These are phyloP conservation scores for Incurvaria masculella DNA, from an alignment of 2,888 invertebrate species.

Conservation along the genomic window DNA sequence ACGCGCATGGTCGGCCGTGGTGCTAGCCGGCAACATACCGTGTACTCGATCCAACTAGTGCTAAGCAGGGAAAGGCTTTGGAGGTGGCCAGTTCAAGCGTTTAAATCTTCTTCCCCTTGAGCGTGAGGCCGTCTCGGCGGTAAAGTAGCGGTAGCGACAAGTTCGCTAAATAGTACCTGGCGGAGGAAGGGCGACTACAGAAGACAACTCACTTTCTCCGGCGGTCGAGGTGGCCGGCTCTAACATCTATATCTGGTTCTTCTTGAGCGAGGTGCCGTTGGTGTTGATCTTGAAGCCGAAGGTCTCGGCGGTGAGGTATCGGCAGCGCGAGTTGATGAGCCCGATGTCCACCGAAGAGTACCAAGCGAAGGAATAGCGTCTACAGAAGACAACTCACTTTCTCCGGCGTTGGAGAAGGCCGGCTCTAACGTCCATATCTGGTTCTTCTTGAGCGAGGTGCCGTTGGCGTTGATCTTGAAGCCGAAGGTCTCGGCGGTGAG, in stretches of 20 bases:
- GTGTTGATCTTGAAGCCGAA: too few relatives aligned
- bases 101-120: constrained; percentile 98
- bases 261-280: constrained; percentile 92
- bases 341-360: too few relatives aligned
- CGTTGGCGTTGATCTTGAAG: too few relatives aligned
- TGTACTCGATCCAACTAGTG: too few relatives aligned
- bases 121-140: constrained; percentile 92
- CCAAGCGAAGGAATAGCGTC: too few relatives aligned
- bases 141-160: constrained; percentile 88
- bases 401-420: constrained; percentile 59
- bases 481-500: constrained; percentile 95
- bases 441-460: constrained; percentile 92
- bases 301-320: constrained; percentile 95
- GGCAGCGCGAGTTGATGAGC: constrained; percentile 84
- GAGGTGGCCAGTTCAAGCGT: constrained; percentile 75
- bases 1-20: too few relatives aligned
- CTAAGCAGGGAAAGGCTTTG: too few relatives aligned
- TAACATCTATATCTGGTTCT: constrained; percentile 94
- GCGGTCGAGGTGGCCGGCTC: constrained; percentile 70
- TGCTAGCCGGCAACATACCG: too few relatives aligned
- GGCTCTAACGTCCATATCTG: constrained; percentile 93
- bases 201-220: too few relatives aligned
- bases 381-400: too few relatives aligned
- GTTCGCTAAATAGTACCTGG: too few relatives aligned
- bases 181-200: too few relatives aligned